Evolutionary conservation across 2,888 invertebrate genomes (phyloP).

Genomic region (Plagodis dolabraria): DNA sequence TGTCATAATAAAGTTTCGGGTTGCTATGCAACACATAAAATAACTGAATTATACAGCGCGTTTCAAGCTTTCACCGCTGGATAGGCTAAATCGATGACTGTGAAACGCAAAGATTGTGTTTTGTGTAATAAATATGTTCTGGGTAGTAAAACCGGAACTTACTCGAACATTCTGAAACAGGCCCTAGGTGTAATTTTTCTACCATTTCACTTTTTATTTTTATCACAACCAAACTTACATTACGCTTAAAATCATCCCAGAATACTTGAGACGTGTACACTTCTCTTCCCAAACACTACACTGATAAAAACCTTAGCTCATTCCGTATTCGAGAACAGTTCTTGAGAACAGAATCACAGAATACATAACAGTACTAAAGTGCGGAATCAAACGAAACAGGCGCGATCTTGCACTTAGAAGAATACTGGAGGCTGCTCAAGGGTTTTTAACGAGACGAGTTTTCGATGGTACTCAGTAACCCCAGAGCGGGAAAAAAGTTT

Average conservation of each 20-base stretch:
- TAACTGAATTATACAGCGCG: too few species aligned
- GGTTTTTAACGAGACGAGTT: constrained; percentile 12
- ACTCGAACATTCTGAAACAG: too few species aligned
- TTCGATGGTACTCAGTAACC: constrained; percentile 23
- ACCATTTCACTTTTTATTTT: too few species aligned
- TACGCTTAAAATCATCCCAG: not conserved
- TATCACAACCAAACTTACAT: too few species aligned
- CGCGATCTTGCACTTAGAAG: constrained; percentile 17
- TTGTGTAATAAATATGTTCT: too few species aligned
- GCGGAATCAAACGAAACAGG: constrained; percentile 22
- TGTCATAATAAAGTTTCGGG: too few species aligned
- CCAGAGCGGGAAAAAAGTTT: constrained; percentile 5
- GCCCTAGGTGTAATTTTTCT: too few species aligned
- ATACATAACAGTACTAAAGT: not conserved
- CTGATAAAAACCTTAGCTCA: constrained; percentile 3
- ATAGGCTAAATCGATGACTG: too few species aligned
- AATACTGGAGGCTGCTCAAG: constrained; percentile 8
- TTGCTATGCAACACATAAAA: too few species aligned
- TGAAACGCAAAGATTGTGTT: too few species aligned
- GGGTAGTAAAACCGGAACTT: too few species aligned
- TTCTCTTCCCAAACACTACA: constrained; percentile 1
- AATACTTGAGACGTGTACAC: constrained; percentile 1
- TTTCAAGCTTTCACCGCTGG: too few species aligned
- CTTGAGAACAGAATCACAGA: not conserved
- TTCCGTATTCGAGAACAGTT: constrained; percentile 11